Evolutionary conservation across 2,888 invertebrate genomes (phyloP), one percentile per base, ranked within the genome.

Genomic region (Polylopha cassiicola): DNA sequence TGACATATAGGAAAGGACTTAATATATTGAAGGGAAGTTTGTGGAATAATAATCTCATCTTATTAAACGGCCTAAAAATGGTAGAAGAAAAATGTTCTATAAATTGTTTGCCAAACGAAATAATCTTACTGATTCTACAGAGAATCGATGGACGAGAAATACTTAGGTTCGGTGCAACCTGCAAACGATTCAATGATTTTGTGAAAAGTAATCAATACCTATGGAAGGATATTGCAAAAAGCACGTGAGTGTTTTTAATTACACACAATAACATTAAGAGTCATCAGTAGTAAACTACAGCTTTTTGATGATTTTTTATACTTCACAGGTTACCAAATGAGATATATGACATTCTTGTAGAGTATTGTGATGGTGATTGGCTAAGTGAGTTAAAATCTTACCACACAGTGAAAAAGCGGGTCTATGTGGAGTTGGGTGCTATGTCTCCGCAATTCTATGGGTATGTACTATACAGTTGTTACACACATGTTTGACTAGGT

Each of bases 121-220:
- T 77, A 36, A 51, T 77, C 17, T 14, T 52, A 10, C 38, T 65
- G 23, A 66, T 76, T 43, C 48, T 78, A 22, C 38, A 53, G 44
- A 48, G 58, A 30, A 57, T 46, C 36, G 45, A 61, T 20, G 51
- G 51, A 37, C 39, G 42, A 5, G 89, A 89, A 61, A 73, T 88
- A 24, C 42, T 87, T 7, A 79, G 76, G 55, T 87, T 89, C 51
- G 74, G 86, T 10, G 53, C 71, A 31, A 87, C 88, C 9, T 89
- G 88, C 62, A 86, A 78, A 51, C 74, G 74, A 20, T 85, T 87
- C 39, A 63, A 84, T 50, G 68, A 76, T 41, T 55, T 85, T 32
- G 68, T 89, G 1, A 66, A 62, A n/a, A 64, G 55, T 26, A 74
- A 75, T 48, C 61, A 70, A 24, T 49, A 47, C 33, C 52, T 79